Percentiles rank a stretch among this genome's conserved stretches.
These are phyloP conservation scores for Silurus aristotelis DNA, from an alignment of 2,797 vertebrate species.

Conservation along the genomic window DNA sequence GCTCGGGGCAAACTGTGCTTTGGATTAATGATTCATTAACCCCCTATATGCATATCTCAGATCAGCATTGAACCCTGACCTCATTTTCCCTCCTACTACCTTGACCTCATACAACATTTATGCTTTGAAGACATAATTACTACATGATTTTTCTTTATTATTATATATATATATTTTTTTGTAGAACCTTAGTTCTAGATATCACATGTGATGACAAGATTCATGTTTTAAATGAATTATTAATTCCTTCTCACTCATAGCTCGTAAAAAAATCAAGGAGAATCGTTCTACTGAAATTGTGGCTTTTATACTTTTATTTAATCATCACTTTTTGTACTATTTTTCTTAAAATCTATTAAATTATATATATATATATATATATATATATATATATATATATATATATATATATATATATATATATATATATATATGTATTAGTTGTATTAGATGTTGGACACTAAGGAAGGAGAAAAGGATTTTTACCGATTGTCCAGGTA, in stretches of 20 bases:
- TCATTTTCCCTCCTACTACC: not conserved
- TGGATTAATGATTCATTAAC: not conserved
- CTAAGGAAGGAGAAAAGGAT: too few species aligned
- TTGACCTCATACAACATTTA: not conserved
- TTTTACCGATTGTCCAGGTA: too few species aligned
- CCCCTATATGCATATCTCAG: not conserved
- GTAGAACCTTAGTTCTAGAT: not conserved
- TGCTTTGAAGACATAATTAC: not conserved
- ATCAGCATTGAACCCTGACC: not conserved
- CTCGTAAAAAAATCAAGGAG: not conserved
- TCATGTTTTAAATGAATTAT: not conserved
- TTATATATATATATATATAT: too few species aligned
- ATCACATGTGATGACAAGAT: not conserved
- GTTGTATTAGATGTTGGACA: too few species aligned
- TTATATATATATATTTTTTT: not conserved
- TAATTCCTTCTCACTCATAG: not conserved
- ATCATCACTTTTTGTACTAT: not conserved
- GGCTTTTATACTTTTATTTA: not conserved
- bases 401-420: too few species aligned
- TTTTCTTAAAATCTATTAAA: not conserved
- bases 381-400: too few species aligned
- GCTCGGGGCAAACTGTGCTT: not conserved
- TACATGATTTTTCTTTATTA: not conserved
- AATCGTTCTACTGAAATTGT: not conserved
- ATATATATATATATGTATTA: too few species aligned